These are phyloP conservation scores for Ophion costatus DNA, from an alignment of 2,888 invertebrate species.

Conservation along the genomic window DNA sequence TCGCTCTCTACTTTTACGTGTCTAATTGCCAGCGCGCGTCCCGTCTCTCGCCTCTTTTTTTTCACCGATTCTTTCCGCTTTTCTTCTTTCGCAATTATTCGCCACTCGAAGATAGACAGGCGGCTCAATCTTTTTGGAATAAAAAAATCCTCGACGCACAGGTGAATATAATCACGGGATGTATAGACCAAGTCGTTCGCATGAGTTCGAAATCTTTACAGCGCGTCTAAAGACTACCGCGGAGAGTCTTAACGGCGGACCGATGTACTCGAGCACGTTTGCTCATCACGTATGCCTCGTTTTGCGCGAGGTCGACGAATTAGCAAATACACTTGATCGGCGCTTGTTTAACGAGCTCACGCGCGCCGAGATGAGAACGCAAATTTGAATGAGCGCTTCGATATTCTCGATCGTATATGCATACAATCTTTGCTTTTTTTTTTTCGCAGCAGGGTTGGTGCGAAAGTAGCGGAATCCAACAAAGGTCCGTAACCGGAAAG, in stretches of 20 bases:
- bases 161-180: constrained; percentile 27
- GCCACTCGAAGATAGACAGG: constrained; percentile 8
- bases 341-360: constrained; percentile 15
- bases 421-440: no score
- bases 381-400: neutral
- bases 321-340: constrained; percentile 52
- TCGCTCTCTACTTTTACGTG: neutral
- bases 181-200: neutral
- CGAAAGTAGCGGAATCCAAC: no score
- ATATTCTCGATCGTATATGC: no score
- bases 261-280: constrained; percentile 39
- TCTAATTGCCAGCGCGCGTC: constrained; percentile 5
- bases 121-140: constrained; percentile 10
- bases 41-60: constrained; percentile 18
- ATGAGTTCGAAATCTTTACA: constrained; percentile 46
- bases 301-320: constrained; percentile 56
- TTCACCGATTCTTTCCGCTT: neutral
- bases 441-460: no score
- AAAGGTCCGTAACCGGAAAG: no score
- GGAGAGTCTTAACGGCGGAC: constrained; percentile 41
- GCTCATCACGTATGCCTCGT: constrained; percentile 59
- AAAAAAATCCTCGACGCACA: constrained; percentile 9
- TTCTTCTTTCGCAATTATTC: constrained; percentile 31
- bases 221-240: constrained; percentile 27
- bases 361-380: constrained; percentile 16